phyloP scores from a whole-genome alignment of 2,113 vertebrate species.

The Prunella himalayana region DNA sequence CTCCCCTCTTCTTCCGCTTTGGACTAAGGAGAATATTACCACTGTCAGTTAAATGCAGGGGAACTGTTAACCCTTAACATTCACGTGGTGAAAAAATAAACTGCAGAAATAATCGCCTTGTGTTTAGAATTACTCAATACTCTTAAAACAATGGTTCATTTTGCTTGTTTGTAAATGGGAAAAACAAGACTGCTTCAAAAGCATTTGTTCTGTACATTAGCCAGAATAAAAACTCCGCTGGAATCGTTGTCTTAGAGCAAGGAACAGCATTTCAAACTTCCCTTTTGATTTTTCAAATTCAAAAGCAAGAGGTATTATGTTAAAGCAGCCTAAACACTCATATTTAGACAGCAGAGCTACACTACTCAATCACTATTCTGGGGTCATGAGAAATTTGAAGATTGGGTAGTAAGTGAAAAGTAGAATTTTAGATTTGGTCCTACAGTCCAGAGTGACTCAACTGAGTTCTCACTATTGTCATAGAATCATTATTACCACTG shows the following conservation, averaged over 20 bases:
- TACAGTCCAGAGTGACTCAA: accelerated
- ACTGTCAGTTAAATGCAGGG: slow-evolving; percentile 22
- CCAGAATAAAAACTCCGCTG: neutral
- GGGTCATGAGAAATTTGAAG: neutral
- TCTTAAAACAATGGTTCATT: neutral
- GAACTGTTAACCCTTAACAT: slow-evolving; percentile 32
- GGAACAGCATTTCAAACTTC: neutral
- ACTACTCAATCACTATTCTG: neutral
- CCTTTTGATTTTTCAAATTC: neutral
- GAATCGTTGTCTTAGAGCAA: neutral
- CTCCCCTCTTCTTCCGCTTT: slow-evolving; percentile 66
- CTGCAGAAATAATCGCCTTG: neutral
- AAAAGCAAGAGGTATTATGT: neutral
- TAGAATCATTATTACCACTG: neutral
- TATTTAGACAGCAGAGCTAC: neutral
- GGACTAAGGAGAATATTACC: slow-evolving; percentile 60
- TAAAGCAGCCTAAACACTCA: neutral
- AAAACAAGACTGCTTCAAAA: neutral
- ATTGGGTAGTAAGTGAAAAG: neutral
- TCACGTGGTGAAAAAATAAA: neutral
- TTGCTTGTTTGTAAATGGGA: neutral
- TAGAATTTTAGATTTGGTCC: neutral
- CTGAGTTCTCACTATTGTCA: neutral
- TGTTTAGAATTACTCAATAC: neutral
- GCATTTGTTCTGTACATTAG: neutral